phyloP scores from a whole-genome alignment of 2,113 vertebrate genomes.

The Coturnix japonica region DNA sequence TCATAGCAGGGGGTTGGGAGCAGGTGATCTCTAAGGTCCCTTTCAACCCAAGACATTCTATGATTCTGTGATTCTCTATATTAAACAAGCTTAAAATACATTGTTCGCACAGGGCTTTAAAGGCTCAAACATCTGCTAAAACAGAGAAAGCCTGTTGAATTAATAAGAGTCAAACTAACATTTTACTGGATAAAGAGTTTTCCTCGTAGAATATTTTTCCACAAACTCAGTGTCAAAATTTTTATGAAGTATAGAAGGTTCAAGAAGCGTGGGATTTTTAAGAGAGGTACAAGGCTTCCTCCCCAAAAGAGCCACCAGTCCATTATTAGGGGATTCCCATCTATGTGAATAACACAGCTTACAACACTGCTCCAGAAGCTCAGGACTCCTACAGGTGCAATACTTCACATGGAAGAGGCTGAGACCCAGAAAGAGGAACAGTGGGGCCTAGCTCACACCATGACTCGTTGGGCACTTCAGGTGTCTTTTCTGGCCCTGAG shows the following conservation, averaged over 20 bases:
- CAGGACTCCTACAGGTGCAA: neutral
- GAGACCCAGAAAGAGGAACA: neutral
- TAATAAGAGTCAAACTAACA: neutral
- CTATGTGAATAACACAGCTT: rapidly evolving
- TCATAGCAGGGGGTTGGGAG: neutral
- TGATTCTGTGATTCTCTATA: neutral
- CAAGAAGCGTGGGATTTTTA: neutral
- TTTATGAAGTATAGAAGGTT: neutral
- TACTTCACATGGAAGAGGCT: neutral
- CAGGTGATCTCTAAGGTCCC: neutral
- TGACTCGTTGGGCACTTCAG: neutral
- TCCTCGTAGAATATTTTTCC: neutral
- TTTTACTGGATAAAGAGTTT: neutral
- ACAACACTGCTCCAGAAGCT: neutral
- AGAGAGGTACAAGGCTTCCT: neutral
- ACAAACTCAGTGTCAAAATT: neutral
- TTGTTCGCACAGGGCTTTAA: neutral
- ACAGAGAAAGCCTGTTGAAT: neutral
- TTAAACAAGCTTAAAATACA: neutral
- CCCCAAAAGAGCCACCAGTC: neutral
- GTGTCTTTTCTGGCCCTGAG: neutral
- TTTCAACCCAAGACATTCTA: neutral
- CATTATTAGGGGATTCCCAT: neutral
- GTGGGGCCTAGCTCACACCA: neutral
- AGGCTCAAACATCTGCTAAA: neutral